Evolutionary conservation across 2,888 invertebrate species (phyloP).

Genomic region (Tubulanus polymorphus): DNA sequence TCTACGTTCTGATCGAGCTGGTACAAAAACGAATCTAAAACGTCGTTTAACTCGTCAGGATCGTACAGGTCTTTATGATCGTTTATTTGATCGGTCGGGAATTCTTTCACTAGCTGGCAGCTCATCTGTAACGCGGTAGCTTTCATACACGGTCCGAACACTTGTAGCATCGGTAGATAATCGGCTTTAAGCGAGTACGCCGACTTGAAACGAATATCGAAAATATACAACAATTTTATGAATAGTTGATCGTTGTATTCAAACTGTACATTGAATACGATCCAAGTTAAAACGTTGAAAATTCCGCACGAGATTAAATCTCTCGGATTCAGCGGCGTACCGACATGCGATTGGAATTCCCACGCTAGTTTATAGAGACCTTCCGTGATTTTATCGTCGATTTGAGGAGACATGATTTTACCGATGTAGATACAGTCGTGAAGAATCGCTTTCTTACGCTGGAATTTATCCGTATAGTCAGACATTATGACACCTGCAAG

Average conservation of each 20-base stretch:
- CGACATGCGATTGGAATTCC: constrained; percentile 19
- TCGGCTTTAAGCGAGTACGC: constrained; percentile 13
- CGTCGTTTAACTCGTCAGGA: constrained; percentile 26
- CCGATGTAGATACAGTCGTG: constrained; percentile 24
- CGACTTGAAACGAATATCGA: constrained; percentile 19
- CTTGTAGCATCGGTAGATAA: constrained; percentile 19
- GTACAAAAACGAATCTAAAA: constrained; percentile 33
- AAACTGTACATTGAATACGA: constrained; percentile 33
- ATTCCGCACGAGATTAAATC: constrained; percentile 27
- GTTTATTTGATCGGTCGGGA: constrained; percentile 29
- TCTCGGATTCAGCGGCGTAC: constrained; percentile 23
- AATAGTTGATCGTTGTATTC: constrained; percentile 25
- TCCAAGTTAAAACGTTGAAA: constrained; percentile 28
- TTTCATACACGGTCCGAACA: constrained; percentile 17
- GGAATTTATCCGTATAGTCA: constrained; percentile 24
- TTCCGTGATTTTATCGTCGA: constrained; percentile 26
- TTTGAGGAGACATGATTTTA: constrained; percentile 19
- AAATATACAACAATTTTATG: constrained; percentile 27
- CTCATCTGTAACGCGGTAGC: constrained; percentile 6
- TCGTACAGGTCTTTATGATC: constrained; percentile 39
- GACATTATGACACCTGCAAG: constrained; percentile 31
- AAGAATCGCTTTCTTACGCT: constrained; percentile 30
- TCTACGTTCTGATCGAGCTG: constrained; percentile 35
- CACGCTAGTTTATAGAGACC: constrained; percentile 27
- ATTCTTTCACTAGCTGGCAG: constrained; percentile 21